phyloP scores from a whole-genome alignment of 2,888 invertebrate genomes.

The Seira sanloemensis region DNA sequence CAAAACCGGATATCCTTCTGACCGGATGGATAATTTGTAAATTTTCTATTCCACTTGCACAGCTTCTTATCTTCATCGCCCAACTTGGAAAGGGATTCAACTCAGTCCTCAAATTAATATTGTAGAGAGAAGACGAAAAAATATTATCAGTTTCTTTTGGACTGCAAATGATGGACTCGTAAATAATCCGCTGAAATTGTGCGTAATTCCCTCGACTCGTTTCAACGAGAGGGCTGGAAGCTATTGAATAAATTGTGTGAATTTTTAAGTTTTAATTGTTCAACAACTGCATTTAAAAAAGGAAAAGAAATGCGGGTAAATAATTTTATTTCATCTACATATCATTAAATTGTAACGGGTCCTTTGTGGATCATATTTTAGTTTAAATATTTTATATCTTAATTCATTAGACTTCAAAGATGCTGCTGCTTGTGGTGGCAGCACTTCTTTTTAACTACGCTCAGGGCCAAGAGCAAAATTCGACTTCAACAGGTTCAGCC shows the following conservation, averaged over 20 bases:
- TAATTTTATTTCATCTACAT: not conserved
- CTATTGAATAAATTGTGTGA: not conserved
- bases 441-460: not conserved
- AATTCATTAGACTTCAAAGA: conserved; percentile 1
- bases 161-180: conserved; percentile 2
- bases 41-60: not conserved
- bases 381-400: not conserved
- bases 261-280: not conserved
- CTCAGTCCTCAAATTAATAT: not conserved
- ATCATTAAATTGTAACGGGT: not conserved
- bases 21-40: not conserved
- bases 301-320: conserved; percentile 1
- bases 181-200: not conserved
- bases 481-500: conserved; percentile 8
- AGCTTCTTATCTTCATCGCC: conserved; percentile 2
- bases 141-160: not conserved
- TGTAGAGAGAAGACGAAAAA: not conserved
- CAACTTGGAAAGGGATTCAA: not conserved
- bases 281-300: not conserved
- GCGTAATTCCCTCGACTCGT: not conserved
- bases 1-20: not conserved
- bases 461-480: not conserved
- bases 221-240: not conserved
- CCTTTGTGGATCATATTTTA: not conserved
- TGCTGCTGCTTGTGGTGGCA: conserved; percentile 28